Conservation (phyloP, 2,113 vertebrate species). For the Bungarus multicinctus region DNA sequence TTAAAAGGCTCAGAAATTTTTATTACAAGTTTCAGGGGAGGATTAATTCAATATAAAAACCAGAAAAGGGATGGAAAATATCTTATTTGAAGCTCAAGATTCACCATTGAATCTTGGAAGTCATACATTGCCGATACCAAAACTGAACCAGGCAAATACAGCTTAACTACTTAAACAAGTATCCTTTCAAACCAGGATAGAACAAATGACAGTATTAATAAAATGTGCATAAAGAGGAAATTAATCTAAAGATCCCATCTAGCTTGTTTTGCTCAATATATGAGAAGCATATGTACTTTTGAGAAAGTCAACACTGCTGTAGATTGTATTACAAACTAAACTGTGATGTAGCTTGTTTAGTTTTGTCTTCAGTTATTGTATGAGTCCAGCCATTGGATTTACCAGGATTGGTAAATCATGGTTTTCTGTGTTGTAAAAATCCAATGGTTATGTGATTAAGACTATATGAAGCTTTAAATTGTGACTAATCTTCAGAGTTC, state of each 20-base stretch:
- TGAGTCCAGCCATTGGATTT: background rate
- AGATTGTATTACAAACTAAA: background rate
- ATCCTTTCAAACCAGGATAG: background rate
- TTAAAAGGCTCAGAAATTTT: constrained; percentile 13
- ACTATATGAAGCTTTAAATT: background rate
- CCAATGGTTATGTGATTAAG: background rate
- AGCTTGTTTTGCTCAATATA: background rate
- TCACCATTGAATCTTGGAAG: background rate
- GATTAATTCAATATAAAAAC: constrained; percentile 21
- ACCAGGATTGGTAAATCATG: background rate
- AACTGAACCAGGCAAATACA: background rate
- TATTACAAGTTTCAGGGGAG: constrained; percentile 1
- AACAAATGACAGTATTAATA: background rate
- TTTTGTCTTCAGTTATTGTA: background rate
- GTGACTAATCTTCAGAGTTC: background rate
- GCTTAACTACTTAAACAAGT: background rate
- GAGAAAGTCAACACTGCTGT: background rate
- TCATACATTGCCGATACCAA: background rate
- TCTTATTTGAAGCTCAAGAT: constrained; percentile 20
- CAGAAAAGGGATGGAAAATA: background rate
- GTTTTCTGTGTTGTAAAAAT: background rate
- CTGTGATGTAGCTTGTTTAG: background rate
- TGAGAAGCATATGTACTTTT: background rate
- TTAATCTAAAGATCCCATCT: background rate
- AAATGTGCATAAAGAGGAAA: background rate